Percentiles rank a stretch among this genome's conserved stretches.
These are phyloP conservation scores for Malurus melanocephalus DNA, from an alignment of 2,113 vertebrate species.

Conservation along the genomic window DNA sequence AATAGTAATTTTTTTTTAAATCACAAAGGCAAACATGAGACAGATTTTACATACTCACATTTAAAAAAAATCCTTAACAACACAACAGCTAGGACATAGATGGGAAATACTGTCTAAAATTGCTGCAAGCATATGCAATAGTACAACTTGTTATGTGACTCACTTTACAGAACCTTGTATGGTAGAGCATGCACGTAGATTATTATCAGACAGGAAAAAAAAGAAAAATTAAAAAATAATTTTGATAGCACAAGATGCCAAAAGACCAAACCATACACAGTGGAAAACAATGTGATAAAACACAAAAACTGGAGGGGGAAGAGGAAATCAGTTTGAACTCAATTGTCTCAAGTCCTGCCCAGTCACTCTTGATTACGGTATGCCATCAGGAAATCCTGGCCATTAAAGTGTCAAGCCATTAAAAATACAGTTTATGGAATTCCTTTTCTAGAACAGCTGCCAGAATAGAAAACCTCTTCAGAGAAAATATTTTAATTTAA, in stretches of 20 bases:
- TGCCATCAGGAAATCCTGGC: conserved; percentile 50
- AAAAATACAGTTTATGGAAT: conserved; percentile 36
- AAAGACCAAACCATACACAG: background rate
- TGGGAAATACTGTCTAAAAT: background rate
- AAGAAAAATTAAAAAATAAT: background rate
- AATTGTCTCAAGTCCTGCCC: conserved; percentile 39
- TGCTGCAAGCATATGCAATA: background rate
- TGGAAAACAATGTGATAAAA: conserved; percentile 35
- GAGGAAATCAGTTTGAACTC: conserved; percentile 39
- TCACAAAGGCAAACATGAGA: rapidly evolving
- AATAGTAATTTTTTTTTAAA: background rate
- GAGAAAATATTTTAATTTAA: background rate
- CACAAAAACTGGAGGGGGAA: background rate
- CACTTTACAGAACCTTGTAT: background rate
- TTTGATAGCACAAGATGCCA: background rate
- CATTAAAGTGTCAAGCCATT: conserved; percentile 41
- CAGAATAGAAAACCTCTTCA: background rate
- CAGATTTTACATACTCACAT: background rate
- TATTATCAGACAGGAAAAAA: background rate
- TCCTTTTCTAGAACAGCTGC: background rate
- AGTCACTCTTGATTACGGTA: conserved; percentile 30
- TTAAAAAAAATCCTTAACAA: background rate
- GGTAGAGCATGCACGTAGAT: background rate
- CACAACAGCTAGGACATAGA: background rate
- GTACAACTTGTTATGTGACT: background rate